These are phyloP conservation scores for Papilio protenor DNA, from an alignment of 2,888 invertebrate genomes.

Conservation along the genomic window DNA sequence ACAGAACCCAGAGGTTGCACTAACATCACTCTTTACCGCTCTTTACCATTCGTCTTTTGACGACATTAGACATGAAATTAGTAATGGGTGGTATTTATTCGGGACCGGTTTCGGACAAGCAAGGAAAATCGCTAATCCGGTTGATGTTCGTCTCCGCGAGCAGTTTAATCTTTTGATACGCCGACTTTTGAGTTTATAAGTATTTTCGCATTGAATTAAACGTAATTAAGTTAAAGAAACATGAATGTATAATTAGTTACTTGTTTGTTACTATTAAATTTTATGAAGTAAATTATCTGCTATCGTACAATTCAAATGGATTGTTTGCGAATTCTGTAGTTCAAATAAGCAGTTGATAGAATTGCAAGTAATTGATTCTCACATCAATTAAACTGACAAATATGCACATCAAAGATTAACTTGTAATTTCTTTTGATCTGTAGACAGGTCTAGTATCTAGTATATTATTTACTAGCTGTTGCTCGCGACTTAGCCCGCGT, in stretches of 20 bases:
- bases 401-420: not conserved
- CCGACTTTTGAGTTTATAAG: conserved; percentile 30
- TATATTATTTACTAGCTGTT: too few relatives aligned
- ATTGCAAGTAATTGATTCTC: not conserved
- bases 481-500: too few relatives aligned
- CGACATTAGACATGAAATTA: conserved; percentile 45
- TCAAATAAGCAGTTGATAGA: conserved; percentile 9
- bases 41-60: conserved; percentile 37
- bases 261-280: conserved; percentile 23
- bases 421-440: not conserved
- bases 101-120: conserved; percentile 40
- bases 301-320: not conserved
- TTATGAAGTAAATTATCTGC: conserved; percentile 4
- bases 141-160: conserved; percentile 20
- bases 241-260: conserved; percentile 9
- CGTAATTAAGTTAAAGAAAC: conserved; percentile 28
- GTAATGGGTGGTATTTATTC: conserved; percentile 44
- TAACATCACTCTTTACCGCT: not conserved
- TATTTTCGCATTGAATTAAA: conserved; percentile 24
- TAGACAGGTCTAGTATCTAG: too few relatives aligned
- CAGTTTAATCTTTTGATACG: conserved; percentile 35
- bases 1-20: conserved; percentile 19
- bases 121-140: conserved; percentile 43
- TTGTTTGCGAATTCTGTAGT: not conserved
- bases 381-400: not conserved